phyloP scores from a whole-genome alignment of 2,113 vertebrate genomes.

The Tyrannus savana region DNA sequence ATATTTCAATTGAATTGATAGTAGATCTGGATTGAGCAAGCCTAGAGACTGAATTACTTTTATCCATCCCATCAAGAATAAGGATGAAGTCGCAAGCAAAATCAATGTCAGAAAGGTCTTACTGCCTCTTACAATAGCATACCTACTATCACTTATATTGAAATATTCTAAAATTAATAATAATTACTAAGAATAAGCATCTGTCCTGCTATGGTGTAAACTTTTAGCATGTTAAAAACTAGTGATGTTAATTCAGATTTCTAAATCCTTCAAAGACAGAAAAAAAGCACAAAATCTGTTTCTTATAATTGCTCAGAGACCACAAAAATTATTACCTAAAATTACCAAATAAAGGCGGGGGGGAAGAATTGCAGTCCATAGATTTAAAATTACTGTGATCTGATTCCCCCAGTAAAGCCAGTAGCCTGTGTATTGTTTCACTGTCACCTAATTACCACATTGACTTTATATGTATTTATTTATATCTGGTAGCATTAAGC shows the following conservation, averaged over 20 bases:
- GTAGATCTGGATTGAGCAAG: constrained; percentile 71
- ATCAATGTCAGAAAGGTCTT: constrained; percentile 70
- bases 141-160: constrained; percentile 20
- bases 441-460: not conserved
- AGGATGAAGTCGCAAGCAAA: constrained; percentile 66
- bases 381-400: not conserved
- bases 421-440: not conserved
- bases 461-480: not conserved
- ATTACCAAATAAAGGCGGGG: not conserved
- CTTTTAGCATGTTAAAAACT: not conserved
- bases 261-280: constrained; percentile 29
- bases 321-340: not conserved
- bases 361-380: not conserved
- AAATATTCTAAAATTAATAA: constrained; percentile 31
- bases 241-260: not conserved
- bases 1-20: constrained; percentile 75
- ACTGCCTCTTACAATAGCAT: constrained; percentile 27
- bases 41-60: constrained; percentile 70
- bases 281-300: not conserved
- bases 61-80: constrained; percentile 64
- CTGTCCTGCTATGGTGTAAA: not conserved
- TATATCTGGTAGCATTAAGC: not conserved
- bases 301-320: not conserved
- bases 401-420: not conserved
- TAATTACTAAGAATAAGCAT: constrained; percentile 40